Conservation (phyloP, 2,797 vertebrate species). For the Synaphobranchus kaupii region DNA sequence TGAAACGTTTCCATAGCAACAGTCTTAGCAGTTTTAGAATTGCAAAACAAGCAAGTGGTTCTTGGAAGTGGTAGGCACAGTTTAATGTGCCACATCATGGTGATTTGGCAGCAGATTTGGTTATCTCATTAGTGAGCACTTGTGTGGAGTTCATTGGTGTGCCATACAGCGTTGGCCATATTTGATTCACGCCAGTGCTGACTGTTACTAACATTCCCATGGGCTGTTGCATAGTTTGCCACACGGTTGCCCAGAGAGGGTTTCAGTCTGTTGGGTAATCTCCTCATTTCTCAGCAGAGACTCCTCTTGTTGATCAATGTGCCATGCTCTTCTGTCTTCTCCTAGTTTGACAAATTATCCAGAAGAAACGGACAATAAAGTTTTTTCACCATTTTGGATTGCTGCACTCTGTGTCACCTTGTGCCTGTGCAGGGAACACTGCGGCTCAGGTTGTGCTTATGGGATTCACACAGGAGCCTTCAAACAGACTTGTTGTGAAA, state of each 20-base stretch:
- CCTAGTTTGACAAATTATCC: too few relatives aligned
- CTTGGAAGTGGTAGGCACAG: too few relatives aligned
- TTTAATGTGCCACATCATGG: not conserved
- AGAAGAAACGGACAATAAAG: not conserved
- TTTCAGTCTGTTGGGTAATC: not conserved
- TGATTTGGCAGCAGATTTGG: not conserved
- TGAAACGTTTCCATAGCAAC: slow-evolving; percentile 2
- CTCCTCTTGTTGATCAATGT: not conserved
- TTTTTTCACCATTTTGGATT: not conserved
- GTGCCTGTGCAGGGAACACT: not conserved
- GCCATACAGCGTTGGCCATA: not conserved
- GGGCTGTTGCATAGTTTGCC: not conserved
- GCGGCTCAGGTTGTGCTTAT: not conserved
- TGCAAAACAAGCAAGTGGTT: not conserved
- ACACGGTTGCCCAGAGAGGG: not conserved
- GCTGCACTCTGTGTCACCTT: not conserved
- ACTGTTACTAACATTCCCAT: not conserved
- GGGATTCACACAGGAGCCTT: not conserved
- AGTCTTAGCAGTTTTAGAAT: not conserved
- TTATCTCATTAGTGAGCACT: not conserved
- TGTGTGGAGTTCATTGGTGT: not conserved
- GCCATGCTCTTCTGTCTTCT: too few relatives aligned
- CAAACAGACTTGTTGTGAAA: not conserved
- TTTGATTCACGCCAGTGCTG: not conserved
- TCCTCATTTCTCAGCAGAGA: not conserved